Evolutionary conservation across 2,113 vertebrate genomes (phyloP), one percentile per base, ranked within the genome.

Genomic region (Chrysemys picta): DNA sequence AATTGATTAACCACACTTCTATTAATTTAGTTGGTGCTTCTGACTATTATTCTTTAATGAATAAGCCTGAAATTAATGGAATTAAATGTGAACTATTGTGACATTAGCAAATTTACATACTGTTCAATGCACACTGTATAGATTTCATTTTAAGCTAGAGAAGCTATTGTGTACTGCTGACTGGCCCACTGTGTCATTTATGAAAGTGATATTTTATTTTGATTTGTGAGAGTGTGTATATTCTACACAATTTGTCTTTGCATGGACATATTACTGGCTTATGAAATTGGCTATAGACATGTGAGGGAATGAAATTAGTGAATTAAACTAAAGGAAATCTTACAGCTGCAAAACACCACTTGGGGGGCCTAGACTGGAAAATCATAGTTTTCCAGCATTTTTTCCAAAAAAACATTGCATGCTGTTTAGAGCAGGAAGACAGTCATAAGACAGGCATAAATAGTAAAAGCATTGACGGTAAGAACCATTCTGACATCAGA

Each of bases 1-100:
- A 11, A 27, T 38, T 89, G 81, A 95, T 94, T 93, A 85, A 83
- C 52, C 53, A 84, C 21, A 54, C 57, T 93, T 90, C 84, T 85
- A 82, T 93, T 89, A 45, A 89, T 93, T 93, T 94, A 94, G 87
- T 42, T 85, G 56, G 72, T 80, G 25, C 49, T 83, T 88, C 93
- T 75, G 35, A 92, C 80, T 91, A 87, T 91, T 93, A 92, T 87
- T 94, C 50, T 93, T 96, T 95, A 96, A 95, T 87, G 82, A 85
- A 22, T 57, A 91, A 69, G 81, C 75, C 82, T 90, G 89, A 91
- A 45, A 82, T 25, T 1, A 85, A 0, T 87, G 94, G 82, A 94
- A 96, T 96, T 94, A 96, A 93, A 88, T 89, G 82, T 52, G 47
- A 95, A 88, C 47, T 69, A 84, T 82, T 42, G 62, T 75, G 88